Conservation (phyloP, 1,140 invertebrate genomes). For the Dinothrombium tinctorium region DNA sequence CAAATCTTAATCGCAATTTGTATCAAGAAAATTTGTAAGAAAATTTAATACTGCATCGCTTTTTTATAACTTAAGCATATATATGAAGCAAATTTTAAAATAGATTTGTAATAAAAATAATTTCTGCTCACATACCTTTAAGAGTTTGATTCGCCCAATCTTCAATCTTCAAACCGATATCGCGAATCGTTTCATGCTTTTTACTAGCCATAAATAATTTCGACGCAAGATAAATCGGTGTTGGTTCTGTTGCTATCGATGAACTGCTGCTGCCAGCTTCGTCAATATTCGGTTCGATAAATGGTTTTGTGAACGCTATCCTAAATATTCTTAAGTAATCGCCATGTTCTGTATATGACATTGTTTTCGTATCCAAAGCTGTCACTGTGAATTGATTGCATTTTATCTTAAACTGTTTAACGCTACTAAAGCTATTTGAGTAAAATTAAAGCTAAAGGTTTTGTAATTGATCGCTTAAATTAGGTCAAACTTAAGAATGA, state of each 20-base stretch:
- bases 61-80: too few relatives aligned
- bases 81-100: too few relatives aligned
- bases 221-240: neutral
- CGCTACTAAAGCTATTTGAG: too few relatives aligned
- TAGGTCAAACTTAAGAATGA: neutral
- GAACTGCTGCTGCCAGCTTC: neutral
- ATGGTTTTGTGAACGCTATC: constrained; percentile 8
- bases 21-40: too few relatives aligned
- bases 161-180: constrained; percentile 4
- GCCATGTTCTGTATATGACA: constrained; percentile 15
- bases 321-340: constrained; percentile 15
- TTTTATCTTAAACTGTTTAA: too few relatives aligned
- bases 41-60: too few relatives aligned
- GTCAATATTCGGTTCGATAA: neutral
- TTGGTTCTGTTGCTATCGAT: neutral
- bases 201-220: constrained; percentile 6
- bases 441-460: too few relatives aligned
- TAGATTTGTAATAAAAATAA: too few relatives aligned
- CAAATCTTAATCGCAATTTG: too few relatives aligned
- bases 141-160: constrained; percentile 6
- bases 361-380: constrained; percentile 1
- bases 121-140: too few relatives aligned
- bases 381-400: neutral
- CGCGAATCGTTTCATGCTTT: constrained; percentile 8
- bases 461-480: too few relatives aligned